phyloP scores from a whole-genome alignment of 2,113 vertebrate species.

The Miniopterus natalensis region DNA sequence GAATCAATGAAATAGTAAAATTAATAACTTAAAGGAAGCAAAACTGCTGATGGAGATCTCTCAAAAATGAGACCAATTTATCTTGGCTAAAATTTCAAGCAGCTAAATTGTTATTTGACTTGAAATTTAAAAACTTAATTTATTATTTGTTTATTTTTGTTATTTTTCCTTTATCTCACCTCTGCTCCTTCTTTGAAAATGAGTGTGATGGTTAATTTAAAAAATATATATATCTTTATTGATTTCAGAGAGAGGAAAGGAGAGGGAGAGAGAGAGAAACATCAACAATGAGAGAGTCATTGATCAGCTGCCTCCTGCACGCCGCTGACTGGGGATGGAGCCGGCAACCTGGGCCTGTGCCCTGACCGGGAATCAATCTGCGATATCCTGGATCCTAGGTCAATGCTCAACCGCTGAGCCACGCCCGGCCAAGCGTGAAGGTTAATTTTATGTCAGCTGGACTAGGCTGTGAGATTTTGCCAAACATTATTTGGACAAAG shows the following conservation, averaged over 20 bases:
- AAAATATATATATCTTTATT: too few relatives aligned
- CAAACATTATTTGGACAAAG: background rate
- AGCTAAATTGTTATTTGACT: background rate
- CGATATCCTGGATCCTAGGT: too few relatives aligned
- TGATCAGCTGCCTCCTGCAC: too few relatives aligned
- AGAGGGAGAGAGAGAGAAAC: too few relatives aligned
- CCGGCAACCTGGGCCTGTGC: too few relatives aligned
- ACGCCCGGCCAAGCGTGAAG: too few relatives aligned
- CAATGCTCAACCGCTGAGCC: too few relatives aligned
- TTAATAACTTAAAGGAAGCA: slow-evolving; percentile 32
- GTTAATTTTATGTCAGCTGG: background rate
- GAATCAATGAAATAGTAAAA: background rate
- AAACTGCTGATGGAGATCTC: background rate
- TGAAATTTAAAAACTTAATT: background rate
- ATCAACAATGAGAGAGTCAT: too few relatives aligned
- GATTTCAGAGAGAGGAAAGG: too few relatives aligned
- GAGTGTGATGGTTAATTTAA: background rate
- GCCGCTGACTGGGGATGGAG: too few relatives aligned
- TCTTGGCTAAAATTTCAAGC: background rate
- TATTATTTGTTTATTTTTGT: background rate
- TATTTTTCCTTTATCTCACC: background rate
- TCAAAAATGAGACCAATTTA: background rate
- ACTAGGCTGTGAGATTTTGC: background rate
- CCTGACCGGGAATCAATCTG: too few relatives aligned
- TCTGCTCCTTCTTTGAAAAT: background rate